Base-by-base conservation (phyloP, 2,113 vertebrate species). In the Epinephelus cyanopodus region DNA sequence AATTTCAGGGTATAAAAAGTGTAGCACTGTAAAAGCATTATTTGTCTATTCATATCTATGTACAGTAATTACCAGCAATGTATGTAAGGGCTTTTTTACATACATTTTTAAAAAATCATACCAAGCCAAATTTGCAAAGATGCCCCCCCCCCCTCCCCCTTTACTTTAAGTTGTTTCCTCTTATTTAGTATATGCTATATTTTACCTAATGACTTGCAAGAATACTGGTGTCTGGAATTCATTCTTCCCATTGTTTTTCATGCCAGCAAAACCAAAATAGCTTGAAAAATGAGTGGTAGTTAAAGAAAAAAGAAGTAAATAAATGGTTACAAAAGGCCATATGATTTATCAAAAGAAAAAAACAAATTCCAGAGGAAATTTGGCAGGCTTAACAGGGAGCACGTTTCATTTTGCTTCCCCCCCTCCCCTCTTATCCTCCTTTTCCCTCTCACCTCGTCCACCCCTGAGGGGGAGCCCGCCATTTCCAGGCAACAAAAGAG, bases 401-500 rank as follows among this genome's bases (percentile, higher is more conserved):
- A 95, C 2, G 48, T 95, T 95, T 95, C 95, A 94, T 94, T 95
- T 94, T 88, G 12, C 84, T 5, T 57, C 68, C 17, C 17, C 68
- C 52, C 63, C 54, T 25, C 61, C 45, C 19, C 61, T 19, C 53
- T 29, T 19, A 67, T 75, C 79, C 37, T 81, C 70, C 66, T 79
- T 70, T 71, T 82, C 78, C 81, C 61, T 83, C 65, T 85, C 74
- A 78, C 77, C 78, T 90, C 77, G 48, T 83, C 87, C 70, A 79
- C 92, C 93, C 94, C 89, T 89, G 69, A 77, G 93, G 94, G 96
- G 95, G 95, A 95, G 94, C 91, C 84, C 88, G 94, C 93, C 94
- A 96, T 97, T 95, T 96, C 94, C 93, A 95, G 90, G 92, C 94
- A 95, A 92, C 95, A 96, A 95, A 93, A 96, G 95, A 48, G 94